A percentile compares a stretch with the other conserved stretches of the same genome.
Evolutionary conservation across 2,888 invertebrate genomes (phyloP).

Genomic region (Aphrophora alni): DNA sequence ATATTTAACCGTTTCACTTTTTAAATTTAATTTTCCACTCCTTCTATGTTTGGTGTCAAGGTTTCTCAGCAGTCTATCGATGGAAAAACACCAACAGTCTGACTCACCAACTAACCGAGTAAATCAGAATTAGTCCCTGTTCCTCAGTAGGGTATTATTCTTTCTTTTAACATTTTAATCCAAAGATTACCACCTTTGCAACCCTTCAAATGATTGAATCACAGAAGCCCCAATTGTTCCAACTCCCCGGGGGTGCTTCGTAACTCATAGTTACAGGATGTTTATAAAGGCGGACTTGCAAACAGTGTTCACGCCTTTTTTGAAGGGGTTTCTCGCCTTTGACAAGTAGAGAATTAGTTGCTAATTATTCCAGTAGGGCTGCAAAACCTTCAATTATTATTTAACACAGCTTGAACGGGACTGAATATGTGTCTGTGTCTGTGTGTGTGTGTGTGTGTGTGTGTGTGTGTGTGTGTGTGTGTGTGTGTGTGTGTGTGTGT

Average conservation of each 20-base stretch:
- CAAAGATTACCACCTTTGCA: not conserved
- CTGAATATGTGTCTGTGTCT: no score
- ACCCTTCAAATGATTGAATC: not conserved
- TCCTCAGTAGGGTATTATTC: not conserved
- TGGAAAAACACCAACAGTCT: no score
- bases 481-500: no score
- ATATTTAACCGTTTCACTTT: no score
- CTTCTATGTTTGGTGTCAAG: no score
- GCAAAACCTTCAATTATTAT: not conserved
- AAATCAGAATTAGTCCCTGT: not conserved
- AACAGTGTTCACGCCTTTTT: not conserved
- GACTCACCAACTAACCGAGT: no score
- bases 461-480: no score
- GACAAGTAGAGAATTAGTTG: not conserved
- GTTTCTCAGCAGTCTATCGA: no score
- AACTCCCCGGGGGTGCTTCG: not conserved
- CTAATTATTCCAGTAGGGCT: not conserved
- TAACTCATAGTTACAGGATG: not conserved
- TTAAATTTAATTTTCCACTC: no score
- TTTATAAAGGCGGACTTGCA: not conserved
- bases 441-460: no score
- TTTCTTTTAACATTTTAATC: not conserved
- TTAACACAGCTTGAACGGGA: no score
- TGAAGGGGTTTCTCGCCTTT: not conserved
- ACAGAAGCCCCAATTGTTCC: not conserved